These are phyloP conservation scores for Bombus consobrinus DNA, from an alignment of 1,140 invertebrate genomes.

Conservation along the genomic window DNA sequence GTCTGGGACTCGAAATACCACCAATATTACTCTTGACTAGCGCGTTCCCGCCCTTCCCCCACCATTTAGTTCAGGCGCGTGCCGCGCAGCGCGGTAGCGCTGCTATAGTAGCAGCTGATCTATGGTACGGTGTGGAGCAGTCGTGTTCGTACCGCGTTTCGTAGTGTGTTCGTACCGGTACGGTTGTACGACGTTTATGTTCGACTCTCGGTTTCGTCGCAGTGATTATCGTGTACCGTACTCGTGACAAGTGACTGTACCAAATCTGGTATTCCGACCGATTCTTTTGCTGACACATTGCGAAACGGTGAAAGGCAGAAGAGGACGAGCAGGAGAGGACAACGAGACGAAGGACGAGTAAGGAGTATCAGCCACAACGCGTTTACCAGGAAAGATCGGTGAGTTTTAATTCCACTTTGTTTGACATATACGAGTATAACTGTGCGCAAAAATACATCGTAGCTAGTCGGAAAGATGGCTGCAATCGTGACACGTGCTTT, in stretches of 20 bases:
- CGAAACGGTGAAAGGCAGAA: slow-evolving; percentile 65
- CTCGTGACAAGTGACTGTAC: slow-evolving; percentile 57
- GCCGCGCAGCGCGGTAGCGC: slow-evolving; percentile 33
- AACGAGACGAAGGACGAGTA: slow-evolving; percentile 7
- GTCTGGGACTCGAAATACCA: not conserved
- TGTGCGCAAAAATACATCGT: no score
- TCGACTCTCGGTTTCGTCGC: not conserved
- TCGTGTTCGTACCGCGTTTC: slow-evolving; percentile 43
- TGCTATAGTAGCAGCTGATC: slow-evolving; percentile 77
- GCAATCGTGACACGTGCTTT: not conserved
- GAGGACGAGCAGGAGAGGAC: slow-evolving; percentile 32
- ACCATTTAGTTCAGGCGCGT: slow-evolving; percentile 23
- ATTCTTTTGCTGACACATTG: slow-evolving; percentile 39
- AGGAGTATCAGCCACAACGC: not conserved
- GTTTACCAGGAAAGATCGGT: slow-evolving; percentile 34
- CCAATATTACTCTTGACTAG: slow-evolving; percentile 7
- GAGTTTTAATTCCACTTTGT: slow-evolving; percentile 20
- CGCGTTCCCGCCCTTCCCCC: slow-evolving; percentile 30
- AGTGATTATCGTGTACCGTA: slow-evolving; percentile 24
- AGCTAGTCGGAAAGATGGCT: no score
- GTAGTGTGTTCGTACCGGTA: slow-evolving; percentile 53
- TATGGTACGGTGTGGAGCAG: slow-evolving; percentile 57
- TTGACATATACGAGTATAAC: no score
- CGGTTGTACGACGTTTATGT: slow-evolving; percentile 28
- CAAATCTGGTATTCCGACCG: slow-evolving; percentile 15